Evolutionary conservation across 2,797 vertebrate genomes (phyloP), one percentile per base, ranked within the genome.

Genomic region (Lagothrix lagotricha): DNA sequence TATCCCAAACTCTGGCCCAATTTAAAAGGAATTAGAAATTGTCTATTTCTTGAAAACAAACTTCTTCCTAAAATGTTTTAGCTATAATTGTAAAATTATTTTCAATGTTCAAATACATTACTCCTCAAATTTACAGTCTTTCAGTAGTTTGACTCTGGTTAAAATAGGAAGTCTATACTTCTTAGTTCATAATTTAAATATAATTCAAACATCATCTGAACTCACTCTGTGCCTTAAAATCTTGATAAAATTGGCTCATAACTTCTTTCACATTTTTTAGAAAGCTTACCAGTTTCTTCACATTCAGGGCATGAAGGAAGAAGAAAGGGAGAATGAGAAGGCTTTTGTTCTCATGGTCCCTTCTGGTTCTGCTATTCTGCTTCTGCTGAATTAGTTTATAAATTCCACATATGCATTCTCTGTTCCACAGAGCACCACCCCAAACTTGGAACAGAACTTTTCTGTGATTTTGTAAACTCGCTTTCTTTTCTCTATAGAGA

Each of bases 11-110:
- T 79, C 50, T 93, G 20, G 20, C 12, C 20, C 13, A 50, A 80
- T 41, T 97, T 82, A 80, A 96, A 80, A 83, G 22, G 7, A 93
- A n/a, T 70, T 72, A 92, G 87, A 76, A 84, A 67, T 48, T 79
- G 33, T 20, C 22, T 79, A 50, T 57, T 81, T 73, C 7, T 70
- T 86, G 83, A 82, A 92, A 94, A 85, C 22, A 85, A 86, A 64
- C 5, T 48, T 90, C 41, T 96, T 87, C 1, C 24, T 70, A 82
- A 97, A 88, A 46, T 83, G 5, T 77, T 90, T 88, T 52, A 50
- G 50, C 33, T 52, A 92, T 58, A 81, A 88, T 88, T 70, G 7
- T 26, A 48, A 81, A 84, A 73, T 93, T 73, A 64, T 95, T 79
- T 36, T 48, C 24, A 73, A 20, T 73, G 67, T 79, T 93, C 30